Percentiles rank a stretch among this genome's conserved stretches.
phyloP scores from a whole-genome alignment of 2,113 vertebrate genomes.

The Anoplopoma fimbria region DNA sequence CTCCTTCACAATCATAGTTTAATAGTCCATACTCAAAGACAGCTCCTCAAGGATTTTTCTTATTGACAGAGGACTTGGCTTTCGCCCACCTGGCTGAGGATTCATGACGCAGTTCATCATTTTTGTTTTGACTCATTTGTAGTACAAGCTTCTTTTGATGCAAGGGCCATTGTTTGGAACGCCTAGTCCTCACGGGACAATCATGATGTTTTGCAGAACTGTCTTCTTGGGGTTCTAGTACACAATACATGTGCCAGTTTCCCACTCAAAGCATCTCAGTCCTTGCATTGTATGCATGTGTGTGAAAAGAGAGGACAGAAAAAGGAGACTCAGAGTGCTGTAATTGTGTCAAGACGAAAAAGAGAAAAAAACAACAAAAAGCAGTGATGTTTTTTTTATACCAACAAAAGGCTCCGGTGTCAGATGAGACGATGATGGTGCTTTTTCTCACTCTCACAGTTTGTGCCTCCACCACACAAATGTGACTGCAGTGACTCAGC shows the following conservation, averaged over 20 bases:
- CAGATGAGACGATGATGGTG: conserved; percentile 54
- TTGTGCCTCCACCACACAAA: conserved; percentile 45
- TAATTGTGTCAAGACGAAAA: conserved; percentile 53
- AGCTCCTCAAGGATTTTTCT: conserved; percentile 4
- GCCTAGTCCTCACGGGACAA: conserved; percentile 30
- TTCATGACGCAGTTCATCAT: conserved; percentile 15
- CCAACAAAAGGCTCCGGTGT: conserved; percentile 63
- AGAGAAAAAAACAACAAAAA: conserved; percentile 45
- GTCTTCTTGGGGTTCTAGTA: conserved; percentile 21
- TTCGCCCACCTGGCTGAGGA: not conserved
- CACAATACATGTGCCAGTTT: conserved; percentile 54
- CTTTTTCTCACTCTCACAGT: conserved; percentile 41
- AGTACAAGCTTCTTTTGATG: conserved; percentile 30
- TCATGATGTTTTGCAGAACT: conserved; percentile 17
- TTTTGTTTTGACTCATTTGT: conserved; percentile 56
- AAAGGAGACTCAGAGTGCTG: conserved; percentile 27
- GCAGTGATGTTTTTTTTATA: not conserved
- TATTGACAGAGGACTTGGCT: conserved; percentile 30
- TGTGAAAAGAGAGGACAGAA: conserved; percentile 41
- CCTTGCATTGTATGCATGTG: conserved; percentile 32
- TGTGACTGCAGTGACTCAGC: conserved; percentile 55
- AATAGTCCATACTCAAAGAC: not conserved
- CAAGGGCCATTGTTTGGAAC: conserved; percentile 27
- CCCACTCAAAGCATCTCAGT: conserved; percentile 40
- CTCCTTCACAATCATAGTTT: not conserved